These are phyloP conservation scores for Epizoanthus stellaris DNA, from an alignment of 92 coral and sea anemone genomes.

Conservation along the genomic window DNA sequence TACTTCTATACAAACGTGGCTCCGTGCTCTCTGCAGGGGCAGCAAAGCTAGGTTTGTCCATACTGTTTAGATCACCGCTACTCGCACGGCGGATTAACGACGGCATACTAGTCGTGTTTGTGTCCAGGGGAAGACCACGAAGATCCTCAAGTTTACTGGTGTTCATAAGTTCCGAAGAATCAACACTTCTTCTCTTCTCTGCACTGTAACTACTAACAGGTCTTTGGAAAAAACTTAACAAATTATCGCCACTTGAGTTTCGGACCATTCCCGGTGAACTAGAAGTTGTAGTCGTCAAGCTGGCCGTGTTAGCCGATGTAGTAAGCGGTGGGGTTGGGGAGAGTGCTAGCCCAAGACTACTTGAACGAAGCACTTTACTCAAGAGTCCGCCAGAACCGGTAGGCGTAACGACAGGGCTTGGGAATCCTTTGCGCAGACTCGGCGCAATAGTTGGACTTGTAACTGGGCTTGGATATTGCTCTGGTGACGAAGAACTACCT, in stretches of 20 bases:
- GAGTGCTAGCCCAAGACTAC: slow-evolving; percentile 67
- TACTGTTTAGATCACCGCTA: slow-evolving; percentile 84
- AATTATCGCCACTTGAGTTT: slow-evolving; percentile 90
- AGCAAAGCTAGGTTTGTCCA: slow-evolving; percentile 52
- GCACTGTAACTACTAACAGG: slow-evolving; percentile 49
- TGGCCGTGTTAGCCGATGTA: slow-evolving; percentile 72
- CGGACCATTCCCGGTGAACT: slow-evolving; percentile 73
- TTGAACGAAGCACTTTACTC: slow-evolving; percentile 78
- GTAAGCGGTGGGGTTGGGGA: slow-evolving; percentile 78
- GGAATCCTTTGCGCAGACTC: slow-evolving; percentile 41
- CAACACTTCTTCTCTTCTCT: slow-evolving; percentile 77
- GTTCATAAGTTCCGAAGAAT: slow-evolving; percentile 59
- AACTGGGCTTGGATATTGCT: slow-evolving; percentile 60
- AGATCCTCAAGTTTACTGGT: slow-evolving; percentile 23
- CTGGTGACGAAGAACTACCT: slow-evolving; percentile 31
- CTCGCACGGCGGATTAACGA: slow-evolving; percentile 91
- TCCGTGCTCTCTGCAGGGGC: slow-evolving; percentile 30
- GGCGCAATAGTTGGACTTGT: slow-evolving; percentile 42
- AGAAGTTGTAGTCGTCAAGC: slow-evolving; percentile 65
- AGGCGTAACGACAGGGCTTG: slow-evolving; percentile 40
- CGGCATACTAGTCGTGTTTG: slow-evolving; percentile 63
- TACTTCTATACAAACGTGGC: slow-evolving; percentile 74
- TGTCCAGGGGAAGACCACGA: slow-evolving; percentile 30
- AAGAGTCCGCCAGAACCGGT: slow-evolving; percentile 69
- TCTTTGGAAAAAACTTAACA: slow-evolving; percentile 65